These are phyloP conservation scores for Aethina tumida DNA, from an alignment of 1,140 invertebrate genomes.

Conservation along the genomic window DNA sequence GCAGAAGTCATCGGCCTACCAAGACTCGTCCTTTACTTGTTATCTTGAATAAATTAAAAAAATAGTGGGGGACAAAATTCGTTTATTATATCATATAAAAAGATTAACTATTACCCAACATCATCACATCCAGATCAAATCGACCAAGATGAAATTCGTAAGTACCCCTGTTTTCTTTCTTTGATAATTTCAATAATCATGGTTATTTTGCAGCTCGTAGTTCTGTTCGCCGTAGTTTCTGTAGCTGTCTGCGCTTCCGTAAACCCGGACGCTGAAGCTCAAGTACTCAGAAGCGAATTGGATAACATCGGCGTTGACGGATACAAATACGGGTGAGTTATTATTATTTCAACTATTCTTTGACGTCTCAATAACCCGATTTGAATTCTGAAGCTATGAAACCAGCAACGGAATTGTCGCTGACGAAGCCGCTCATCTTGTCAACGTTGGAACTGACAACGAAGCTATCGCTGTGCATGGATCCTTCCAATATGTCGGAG, in stretches of 20 bases:
- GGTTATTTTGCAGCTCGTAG: slow-evolving; percentile 33
- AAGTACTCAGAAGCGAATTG: slow-evolving; percentile 43
- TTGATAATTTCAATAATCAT: no score
- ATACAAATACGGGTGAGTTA: slow-evolving; percentile 21
- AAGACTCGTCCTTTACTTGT: no score
- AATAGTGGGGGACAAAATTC: no score
- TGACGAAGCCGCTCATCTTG: slow-evolving; percentile 50
- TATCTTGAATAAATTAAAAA: no score
- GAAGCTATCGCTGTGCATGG: slow-evolving; percentile 50
- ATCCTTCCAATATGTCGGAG: slow-evolving; percentile 51
- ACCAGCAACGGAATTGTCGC: slow-evolving; percentile 55
- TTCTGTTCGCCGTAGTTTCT: slow-evolving; percentile 30
- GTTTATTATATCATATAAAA: no score
- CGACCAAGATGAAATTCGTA: no score
- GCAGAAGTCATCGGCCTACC: no score
- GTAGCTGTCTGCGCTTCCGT: slow-evolving; percentile 38
- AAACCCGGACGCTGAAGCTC: slow-evolving; percentile 37
- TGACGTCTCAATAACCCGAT: not conserved
- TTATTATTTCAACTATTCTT: not conserved
- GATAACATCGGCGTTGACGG: slow-evolving; percentile 41
- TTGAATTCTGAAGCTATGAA: slow-evolving; percentile 43
- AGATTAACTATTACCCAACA: no score
- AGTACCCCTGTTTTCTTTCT: no score
- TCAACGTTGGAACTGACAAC: slow-evolving; percentile 45
- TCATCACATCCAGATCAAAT: no score